Conservation (phyloP, 2,113 vertebrate genomes). For the Hypomesus transpacificus region DNA sequence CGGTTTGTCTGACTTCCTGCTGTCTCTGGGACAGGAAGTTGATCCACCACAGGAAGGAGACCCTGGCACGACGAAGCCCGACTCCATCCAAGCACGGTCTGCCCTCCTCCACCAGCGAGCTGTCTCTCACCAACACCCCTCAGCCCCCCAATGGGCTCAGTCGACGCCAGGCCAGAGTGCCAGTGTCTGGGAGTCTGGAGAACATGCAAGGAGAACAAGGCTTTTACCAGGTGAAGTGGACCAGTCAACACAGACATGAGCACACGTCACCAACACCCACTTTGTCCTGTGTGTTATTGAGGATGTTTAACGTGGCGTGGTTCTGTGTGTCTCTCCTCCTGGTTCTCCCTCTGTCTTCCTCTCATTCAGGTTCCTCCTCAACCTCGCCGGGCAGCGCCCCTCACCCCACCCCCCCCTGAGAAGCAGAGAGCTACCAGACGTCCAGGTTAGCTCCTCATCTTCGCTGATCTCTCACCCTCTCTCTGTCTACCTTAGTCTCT, state of each 20-base stretch:
- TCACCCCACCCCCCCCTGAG: slow-evolving; percentile 88
- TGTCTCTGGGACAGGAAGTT: slow-evolving; percentile 77
- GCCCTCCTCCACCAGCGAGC: slow-evolving; percentile 83
- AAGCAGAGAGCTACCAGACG: slow-evolving; percentile 75
- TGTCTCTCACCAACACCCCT: slow-evolving; percentile 78
- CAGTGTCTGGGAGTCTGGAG: slow-evolving; percentile 77
- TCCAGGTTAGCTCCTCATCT: slow-evolving; percentile 49
- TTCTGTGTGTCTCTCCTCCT: not conserved
- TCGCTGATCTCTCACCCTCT: not conserved
- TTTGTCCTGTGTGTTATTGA: not conserved
- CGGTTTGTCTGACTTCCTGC: not conserved
- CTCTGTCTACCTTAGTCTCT: not conserved
- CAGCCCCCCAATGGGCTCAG: slow-evolving; percentile 67
- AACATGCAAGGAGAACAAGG: slow-evolving; percentile 73
- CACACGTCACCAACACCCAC: not conserved
- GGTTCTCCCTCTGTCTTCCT: slow-evolving; percentile 8
- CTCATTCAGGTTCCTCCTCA: slow-evolving; percentile 81
- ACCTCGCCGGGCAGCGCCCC: slow-evolving; percentile 78
- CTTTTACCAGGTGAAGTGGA: slow-evolving; percentile 83
- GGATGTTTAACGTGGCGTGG: too few species aligned
- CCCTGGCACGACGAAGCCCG: slow-evolving; percentile 81
- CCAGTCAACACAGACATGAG: not conserved
- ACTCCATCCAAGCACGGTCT: slow-evolving; percentile 73
- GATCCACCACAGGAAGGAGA: slow-evolving; percentile 97
- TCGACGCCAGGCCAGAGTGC: slow-evolving; percentile 79